Base-by-base conservation (phyloP, 2,797 vertebrate genomes). In the Cossypha dichroa region DNA sequence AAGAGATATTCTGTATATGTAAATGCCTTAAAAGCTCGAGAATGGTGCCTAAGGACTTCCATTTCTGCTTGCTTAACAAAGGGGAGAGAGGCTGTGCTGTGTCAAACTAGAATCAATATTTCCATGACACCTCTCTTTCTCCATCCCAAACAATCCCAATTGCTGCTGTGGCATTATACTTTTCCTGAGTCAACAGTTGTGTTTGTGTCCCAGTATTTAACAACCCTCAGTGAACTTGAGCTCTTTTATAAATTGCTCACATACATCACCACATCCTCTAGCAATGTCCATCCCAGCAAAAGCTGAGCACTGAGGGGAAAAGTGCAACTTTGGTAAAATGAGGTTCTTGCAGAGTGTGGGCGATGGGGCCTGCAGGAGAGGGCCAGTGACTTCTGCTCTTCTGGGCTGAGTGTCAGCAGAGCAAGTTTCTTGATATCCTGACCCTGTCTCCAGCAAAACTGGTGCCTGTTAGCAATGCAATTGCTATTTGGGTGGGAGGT, bases 401-500 rank as follows among this genome's bases (percentile, higher is more conserved):
- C 68, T 74, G 38, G 60, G 49, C 40, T 13, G 8, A 79, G 38
- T 60, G 38, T 45, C 0, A 0, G 46, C 60, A 79, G 38, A 56
- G 17, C 9, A 45, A 34, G n/a, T 81, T 85, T 80, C 86, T 43
- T 62, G 60, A 34, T 13, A 13, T 60, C 28, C 54, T 91, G 78
- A 56, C 64, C 49, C 49, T 58, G 41, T 43, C 45, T 72, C 54
- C 41, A 88, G 4, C 16, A 80, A 80, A 92, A 68, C 58, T 83
- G 31, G 38, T 29, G 75, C 45, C 31, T 79, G 33, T 72, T 52
- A 83, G 89, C 81, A 83, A 45, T 1, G 2, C 45, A 5, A 1
- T 34, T 75, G 36, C n/a, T 78, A 15, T 78, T 85, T 86, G 31
- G 58, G 66, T 91, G 54, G 87, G 38, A 87, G 52, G 58, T 26